A percentile compares a stretch with the other conserved stretches of the same genome.
Conservation (phyloP, 2,113 vertebrate species). For the Chamaea fasciata region DNA sequence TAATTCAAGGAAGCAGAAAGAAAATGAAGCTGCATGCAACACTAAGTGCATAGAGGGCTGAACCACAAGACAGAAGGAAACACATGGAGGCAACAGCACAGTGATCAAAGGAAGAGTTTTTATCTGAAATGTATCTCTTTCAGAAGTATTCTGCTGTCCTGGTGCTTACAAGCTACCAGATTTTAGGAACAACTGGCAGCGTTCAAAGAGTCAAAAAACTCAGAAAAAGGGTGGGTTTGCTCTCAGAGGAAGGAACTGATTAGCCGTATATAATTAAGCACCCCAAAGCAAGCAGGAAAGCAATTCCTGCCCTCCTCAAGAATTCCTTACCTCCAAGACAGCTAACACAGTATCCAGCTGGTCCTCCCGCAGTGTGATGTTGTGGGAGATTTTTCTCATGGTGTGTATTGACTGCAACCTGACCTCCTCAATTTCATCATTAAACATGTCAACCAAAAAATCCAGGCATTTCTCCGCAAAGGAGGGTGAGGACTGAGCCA, state of each 20-base stretch:
- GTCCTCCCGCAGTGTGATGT: conserved; percentile 93
- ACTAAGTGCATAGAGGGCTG: neutral
- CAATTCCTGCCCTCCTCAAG: neutral
- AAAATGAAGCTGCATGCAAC: neutral
- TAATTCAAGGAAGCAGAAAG: neutral
- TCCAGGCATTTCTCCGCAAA: conserved; percentile 97
- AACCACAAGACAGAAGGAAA: neutral
- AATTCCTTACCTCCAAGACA: conserved; percentile 85
- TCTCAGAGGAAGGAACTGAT: neutral
- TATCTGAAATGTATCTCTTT: neutral
- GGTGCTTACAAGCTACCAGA: neutral
- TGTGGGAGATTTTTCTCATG: conserved; percentile 90
- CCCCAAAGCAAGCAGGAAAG: neutral
- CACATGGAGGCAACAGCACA: neutral
- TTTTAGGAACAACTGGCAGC: neutral
- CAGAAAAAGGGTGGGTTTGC: neutral
- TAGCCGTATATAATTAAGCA: neutral
- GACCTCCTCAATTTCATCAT: conserved; percentile 97
- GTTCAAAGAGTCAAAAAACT: neutral
- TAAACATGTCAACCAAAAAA: conserved; percentile 99
- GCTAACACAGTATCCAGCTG: conserved; percentile 96
- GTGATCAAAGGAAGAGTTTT: neutral
- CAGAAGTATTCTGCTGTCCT: neutral
- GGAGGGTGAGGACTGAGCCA: conserved; percentile 87
- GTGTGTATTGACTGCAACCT: conserved; percentile 95